These are phyloP conservation scores for Aleadryas rufinucha DNA, from an alignment of 2,113 vertebrate genomes.

Conservation along the genomic window DNA sequence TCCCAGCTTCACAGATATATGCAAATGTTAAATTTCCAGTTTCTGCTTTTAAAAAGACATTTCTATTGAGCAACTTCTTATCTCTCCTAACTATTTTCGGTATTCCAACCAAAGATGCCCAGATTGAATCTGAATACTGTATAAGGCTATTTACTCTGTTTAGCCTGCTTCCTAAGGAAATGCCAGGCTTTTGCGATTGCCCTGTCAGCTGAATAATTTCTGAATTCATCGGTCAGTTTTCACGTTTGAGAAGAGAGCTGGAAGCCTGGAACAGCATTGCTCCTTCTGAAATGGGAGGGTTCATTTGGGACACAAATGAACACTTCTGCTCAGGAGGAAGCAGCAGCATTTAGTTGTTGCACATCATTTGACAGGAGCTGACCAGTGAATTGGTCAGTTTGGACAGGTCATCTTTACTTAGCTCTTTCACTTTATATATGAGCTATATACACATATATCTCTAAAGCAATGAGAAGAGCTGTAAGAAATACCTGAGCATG, in stretches of 20 bases:
- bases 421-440: background rate
- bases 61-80: conserved; percentile 14
- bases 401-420: background rate
- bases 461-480: background rate
- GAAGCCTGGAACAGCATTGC: background rate
- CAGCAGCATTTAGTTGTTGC: background rate
- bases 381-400: background rate
- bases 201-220: background rate
- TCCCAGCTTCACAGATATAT: background rate
- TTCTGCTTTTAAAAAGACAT: background rate
- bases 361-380: background rate
- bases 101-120: background rate
- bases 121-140: background rate
- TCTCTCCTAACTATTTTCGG: background rate
- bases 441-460: background rate
- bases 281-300: background rate
- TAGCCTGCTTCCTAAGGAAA: conserved; percentile 15
- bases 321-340: background rate
- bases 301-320: background rate
- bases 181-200: background rate
- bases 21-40: background rate
- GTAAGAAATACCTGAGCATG: background rate
- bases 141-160: background rate
- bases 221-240: background rate
- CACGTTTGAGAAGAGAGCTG: background rate